Percentiles rank a stretch among this genome's conserved stretches.
These are phyloP conservation scores for Cantharis rustica DNA, from an alignment of 2,888 invertebrate genomes.

Conservation along the genomic window DNA sequence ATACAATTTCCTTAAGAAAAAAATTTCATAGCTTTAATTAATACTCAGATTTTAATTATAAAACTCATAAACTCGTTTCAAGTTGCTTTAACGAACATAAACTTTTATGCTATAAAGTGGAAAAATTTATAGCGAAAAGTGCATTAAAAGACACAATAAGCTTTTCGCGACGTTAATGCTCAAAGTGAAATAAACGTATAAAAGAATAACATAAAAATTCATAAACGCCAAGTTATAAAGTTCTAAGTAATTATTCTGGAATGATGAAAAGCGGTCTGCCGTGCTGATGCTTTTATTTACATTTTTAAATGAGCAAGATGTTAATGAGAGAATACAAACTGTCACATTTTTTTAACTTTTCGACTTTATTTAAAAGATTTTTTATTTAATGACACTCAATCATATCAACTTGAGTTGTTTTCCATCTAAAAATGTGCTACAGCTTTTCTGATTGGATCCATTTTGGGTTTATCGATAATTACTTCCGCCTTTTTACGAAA, in stretches of 20 bases:
- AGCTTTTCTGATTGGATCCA: not conserved
- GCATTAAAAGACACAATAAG: constrained; percentile 36
- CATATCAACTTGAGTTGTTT: not conserved
- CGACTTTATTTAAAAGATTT: not conserved
- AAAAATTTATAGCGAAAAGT: constrained; percentile 36
- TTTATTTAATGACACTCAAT: not conserved
- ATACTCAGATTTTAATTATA: not conserved
- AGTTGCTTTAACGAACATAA: constrained; percentile 30
- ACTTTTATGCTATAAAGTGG: not conserved
- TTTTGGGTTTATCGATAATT: not conserved
- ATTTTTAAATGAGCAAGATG: constrained; percentile 26
- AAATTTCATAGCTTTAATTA: not conserved
- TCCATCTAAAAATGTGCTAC: not conserved
- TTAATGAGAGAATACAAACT: constrained; percentile 26
- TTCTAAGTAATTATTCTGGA: constrained; percentile 46
- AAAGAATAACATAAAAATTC: constrained; percentile 42
- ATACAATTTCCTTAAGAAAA: not conserved
- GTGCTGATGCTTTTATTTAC: constrained; percentile 38
- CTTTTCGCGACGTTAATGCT: constrained; percentile 34
- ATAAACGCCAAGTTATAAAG: constrained; percentile 39
- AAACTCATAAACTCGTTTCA: constrained; percentile 4
- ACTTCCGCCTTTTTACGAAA: not conserved
- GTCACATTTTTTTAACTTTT: constrained; percentile 8
- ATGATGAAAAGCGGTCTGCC: constrained; percentile 36
- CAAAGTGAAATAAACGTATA: constrained; percentile 38